These are phyloP conservation scores for Melierax canorus DNA, from an alignment of 2,113 vertebrate genomes.

Conservation along the genomic window DNA sequence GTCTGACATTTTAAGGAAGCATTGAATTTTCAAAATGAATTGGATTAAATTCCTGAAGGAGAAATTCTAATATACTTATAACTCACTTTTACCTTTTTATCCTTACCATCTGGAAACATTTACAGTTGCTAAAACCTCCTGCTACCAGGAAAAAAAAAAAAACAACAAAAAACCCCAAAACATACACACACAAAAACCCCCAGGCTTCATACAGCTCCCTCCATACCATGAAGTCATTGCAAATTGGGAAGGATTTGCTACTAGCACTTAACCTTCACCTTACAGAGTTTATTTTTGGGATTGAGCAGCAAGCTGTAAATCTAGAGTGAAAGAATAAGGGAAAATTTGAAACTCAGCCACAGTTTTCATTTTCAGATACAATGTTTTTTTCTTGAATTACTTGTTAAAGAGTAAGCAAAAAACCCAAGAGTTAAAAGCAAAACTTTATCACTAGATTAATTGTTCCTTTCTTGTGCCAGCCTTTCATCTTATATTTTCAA, in stretches of 20 bases:
- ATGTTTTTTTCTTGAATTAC: neutral
- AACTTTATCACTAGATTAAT: neutral
- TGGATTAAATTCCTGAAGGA: neutral
- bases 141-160: neutral
- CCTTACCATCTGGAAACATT: slow-evolving; percentile 3
- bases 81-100: slow-evolving; percentile 16
- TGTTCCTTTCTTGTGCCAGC: neutral
- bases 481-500: neutral
- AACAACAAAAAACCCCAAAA: too few species aligned
- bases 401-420: neutral
- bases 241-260: slow-evolving; percentile 23
- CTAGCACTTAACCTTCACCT: slow-evolving; percentile 24
- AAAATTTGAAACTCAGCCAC: neutral
- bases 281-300: neutral
- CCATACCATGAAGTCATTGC: neutral
- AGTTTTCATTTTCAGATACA: neutral
- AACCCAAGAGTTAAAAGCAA: neutral
- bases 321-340: neutral
- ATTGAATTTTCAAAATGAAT: neutral
- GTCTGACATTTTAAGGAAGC: neutral
- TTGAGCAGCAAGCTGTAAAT: neutral
- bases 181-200: neutral
- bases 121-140: neutral
- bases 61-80: neutral
- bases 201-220: neutral